These are phyloP conservation scores for Andrena bucephala DNA, from an alignment of 2,888 invertebrate species.

Conservation along the genomic window DNA sequence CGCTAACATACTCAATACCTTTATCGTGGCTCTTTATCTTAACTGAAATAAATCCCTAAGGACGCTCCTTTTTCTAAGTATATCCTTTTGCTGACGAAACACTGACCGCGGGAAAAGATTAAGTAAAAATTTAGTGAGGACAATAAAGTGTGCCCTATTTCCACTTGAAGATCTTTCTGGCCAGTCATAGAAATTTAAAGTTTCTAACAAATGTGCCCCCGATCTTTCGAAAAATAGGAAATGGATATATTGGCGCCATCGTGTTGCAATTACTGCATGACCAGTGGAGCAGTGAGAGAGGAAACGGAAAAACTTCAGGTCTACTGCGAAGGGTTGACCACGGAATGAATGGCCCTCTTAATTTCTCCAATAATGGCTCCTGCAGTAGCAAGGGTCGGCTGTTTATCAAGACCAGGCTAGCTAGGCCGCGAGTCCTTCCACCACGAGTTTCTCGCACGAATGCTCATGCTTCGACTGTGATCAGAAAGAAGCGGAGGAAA, in stretches of 20 bases:
- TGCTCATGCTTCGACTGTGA: constrained; percentile 43
- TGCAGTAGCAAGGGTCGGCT: constrained; percentile 74
- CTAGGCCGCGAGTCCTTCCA: constrained; percentile 65
- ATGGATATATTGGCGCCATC: constrained; percentile 29
- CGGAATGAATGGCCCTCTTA: constrained; percentile 79
- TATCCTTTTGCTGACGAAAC: neutral
- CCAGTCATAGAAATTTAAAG: neutral
- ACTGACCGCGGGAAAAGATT: neutral
- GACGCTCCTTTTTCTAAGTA: neutral
- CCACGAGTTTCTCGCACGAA: constrained; percentile 61
- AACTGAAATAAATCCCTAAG: constrained; percentile 31
- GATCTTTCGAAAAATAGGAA: constrained; percentile 13
- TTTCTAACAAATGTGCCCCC: neutral
- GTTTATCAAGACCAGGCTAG: constrained; percentile 76
- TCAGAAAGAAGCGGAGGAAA: constrained; percentile 16
- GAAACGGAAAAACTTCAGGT: constrained; percentile 50
- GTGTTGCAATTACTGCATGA: constrained; percentile 53
- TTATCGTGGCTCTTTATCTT: neutral
- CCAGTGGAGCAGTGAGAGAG: constrained; percentile 38
- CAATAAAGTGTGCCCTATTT: too few relatives aligned
- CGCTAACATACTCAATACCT: constrained; percentile 29
- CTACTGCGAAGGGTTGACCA: constrained; percentile 53
- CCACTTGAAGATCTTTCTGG: too few relatives aligned
- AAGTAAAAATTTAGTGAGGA: neutral
- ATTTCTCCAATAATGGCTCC: constrained; percentile 80